Evolutionary conservation across 1,140 invertebrate genomes (phyloP), one percentile per base, ranked within the genome.

Genomic region (Leguminivora glycinivorella): DNA sequence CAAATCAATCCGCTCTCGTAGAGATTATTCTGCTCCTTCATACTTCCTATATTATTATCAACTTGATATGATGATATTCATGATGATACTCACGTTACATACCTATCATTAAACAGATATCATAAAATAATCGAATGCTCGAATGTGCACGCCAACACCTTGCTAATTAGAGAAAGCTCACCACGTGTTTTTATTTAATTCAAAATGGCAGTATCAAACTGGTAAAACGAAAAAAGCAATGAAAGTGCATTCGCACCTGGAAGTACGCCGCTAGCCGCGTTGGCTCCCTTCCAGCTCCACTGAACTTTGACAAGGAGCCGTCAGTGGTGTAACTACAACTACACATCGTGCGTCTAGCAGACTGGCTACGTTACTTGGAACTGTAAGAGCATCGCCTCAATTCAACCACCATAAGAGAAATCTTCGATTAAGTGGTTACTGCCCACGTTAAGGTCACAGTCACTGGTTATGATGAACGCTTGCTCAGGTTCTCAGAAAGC

Each of bases 301-400:
- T 90, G 88, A 89, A 90, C 88, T 90, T 88, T 90, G 86, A 90
- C 87, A 88, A 84, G 70, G 74, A 76, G 75, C 75, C 67, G 71
- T 72, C 81, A 71, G 76, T 78, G 83, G 82, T 29, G 26, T 63
- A 63, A 31, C 25, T 60, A n/a, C 19, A 24, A 10, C 22, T 31
- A 63, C 6, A 29, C 58, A 63, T 26, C 58, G 29, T 43, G 10
- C 31, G 31, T 67, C 66, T 67, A 63, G 56, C 24, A n/a, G n/a
- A n/a, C n/a, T n/a, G n/a, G n/a, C n/a, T n/a, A n/a, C n/a, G n/a
- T n/a, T n/a, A n/a, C n/a, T n/a, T n/a, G n/a, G n/a, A n/a, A n/a
- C n/a, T n/a, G n/a, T n/a, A 10, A 43, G 40, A 14, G n/a, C n/a
- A 43, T 43, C n/a, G 40, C n/a, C 40, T 43, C 40, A n/a, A 0